Percentiles rank a stretch among this genome's conserved stretches.
Evolutionary conservation across 2,888 invertebrate genomes (phyloP).

Genomic region (Eristalis tenax): DNA sequence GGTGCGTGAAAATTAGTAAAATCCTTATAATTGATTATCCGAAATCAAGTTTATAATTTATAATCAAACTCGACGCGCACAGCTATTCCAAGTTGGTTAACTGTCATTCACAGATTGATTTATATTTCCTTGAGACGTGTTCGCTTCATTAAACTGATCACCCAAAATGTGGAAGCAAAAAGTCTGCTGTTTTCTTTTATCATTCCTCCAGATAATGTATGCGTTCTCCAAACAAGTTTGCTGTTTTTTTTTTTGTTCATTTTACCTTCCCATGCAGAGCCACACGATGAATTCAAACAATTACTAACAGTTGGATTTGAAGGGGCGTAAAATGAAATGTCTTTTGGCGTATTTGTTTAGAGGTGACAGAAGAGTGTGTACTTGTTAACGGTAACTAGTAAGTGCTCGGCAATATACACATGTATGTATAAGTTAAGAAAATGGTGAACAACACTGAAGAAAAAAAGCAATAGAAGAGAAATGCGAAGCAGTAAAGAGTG

Average conservation of each 20-base stretch:
- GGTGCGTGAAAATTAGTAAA: no score
- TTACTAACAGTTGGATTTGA: not conserved
- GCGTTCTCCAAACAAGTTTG: not conserved
- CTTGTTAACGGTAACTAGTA: not conserved
- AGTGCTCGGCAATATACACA: not conserved
- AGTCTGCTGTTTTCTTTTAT: not conserved
- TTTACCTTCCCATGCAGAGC: not conserved
- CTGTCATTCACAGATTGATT: not conserved
- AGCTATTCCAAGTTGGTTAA: not conserved
- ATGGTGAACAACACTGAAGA: not conserved
- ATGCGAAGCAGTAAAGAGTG: not conserved
- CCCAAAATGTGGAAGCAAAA: not conserved
- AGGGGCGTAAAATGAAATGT: not conserved
- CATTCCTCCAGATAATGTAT: not conserved
- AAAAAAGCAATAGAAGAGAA: not conserved
- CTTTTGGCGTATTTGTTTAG: not conserved
- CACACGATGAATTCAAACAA: not conserved
- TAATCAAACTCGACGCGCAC: not conserved
- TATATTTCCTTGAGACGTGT: not conserved
- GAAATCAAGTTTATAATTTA: no score
- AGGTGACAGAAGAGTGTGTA: not conserved
- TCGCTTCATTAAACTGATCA: not conserved
- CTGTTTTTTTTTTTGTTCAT: not conserved
- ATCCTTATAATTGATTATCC: no score
- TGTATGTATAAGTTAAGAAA: not conserved